Percentiles rank a stretch among this genome's conserved stretches.
phyloP scores from a whole-genome alignment of 2,797 vertebrate genomes.

The Acrossocheilus wenchowensis region DNA sequence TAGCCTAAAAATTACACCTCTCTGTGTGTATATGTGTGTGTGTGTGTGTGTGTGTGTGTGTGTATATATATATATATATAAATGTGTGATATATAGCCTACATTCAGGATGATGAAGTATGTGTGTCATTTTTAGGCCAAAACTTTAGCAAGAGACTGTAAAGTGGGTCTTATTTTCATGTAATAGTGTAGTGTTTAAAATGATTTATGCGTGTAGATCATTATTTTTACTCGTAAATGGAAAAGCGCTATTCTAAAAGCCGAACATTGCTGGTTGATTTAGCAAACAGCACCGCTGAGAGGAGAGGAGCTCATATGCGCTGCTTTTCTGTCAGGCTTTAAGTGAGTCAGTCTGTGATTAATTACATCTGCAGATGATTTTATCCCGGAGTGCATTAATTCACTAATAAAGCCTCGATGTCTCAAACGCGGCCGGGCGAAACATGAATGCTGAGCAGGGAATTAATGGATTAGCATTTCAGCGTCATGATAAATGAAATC shows the following conservation, averaged over 20 bases:
- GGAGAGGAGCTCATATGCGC: not conserved
- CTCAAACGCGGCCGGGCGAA: conserved; percentile 65
- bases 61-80: too few species aligned
- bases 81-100: too few species aligned
- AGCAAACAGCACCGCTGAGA: not conserved
- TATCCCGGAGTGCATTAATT: conserved; percentile 98
- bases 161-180: not conserved
- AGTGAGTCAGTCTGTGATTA: conserved; percentile 23
- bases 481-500: conserved; percentile 87
- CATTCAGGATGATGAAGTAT: too few species aligned
- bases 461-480: conserved; percentile 93
- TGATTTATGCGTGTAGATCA: not conserved
- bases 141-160: not conserved
- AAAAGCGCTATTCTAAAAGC: not conserved
- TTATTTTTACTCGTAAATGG: not conserved
- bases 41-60: too few species aligned
- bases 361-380: conserved; percentile 84
- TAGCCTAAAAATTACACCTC: too few species aligned
- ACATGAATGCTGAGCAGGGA: conserved; percentile 98
- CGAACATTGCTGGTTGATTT: not conserved
- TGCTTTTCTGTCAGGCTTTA: conserved; percentile 7
- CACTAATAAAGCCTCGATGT: conserved; percentile 86
- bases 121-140: not conserved
- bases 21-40: too few species aligned
- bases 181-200: not conserved